Conservation (phyloP, 1,140 invertebrate genomes). For the Helicorthomorpha holstii region DNA sequence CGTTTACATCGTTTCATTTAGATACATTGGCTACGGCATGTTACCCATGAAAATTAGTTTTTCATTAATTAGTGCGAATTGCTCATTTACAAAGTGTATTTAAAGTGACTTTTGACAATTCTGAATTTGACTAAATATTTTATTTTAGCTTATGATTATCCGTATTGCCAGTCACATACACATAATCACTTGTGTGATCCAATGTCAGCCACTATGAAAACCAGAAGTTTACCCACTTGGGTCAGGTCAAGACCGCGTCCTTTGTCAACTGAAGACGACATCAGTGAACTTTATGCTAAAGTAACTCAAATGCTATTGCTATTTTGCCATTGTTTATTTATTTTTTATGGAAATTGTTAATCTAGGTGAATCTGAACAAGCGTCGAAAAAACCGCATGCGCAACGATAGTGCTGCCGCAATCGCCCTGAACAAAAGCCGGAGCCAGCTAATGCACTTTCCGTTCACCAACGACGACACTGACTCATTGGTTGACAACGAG, state of each 20-base stretch:
- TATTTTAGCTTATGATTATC: no score
- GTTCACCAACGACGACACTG: slow-evolving; percentile 27
- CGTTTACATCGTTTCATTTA: no score
- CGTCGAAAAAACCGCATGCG: slow-evolving; percentile 52
- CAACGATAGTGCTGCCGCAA: slow-evolving; percentile 53
- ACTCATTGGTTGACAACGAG: slow-evolving; percentile 42
- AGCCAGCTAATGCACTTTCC: slow-evolving; percentile 10
- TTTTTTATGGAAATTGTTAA: no score
- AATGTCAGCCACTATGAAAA: slow-evolving; percentile 36
- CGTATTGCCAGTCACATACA: slow-evolving; percentile 5
- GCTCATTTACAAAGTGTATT: no score
- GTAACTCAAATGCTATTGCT: slow-evolving; percentile 19
- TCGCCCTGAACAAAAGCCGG: slow-evolving; percentile 43
- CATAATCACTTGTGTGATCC: slow-evolving; percentile 1
- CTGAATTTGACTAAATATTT: not conserved
- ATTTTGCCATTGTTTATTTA: not conserved
- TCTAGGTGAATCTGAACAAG: slow-evolving; percentile 38
- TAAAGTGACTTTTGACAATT: not conserved
- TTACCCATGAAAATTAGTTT: no score
- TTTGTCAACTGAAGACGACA: slow-evolving; percentile 44
- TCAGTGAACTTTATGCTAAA: slow-evolving; percentile 51
- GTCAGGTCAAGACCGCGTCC: slow-evolving; percentile 41
- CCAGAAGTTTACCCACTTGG: slow-evolving; percentile 45
- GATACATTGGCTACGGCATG: no score
- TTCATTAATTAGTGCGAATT: no score